These are phyloP conservation scores for Trinorchestia longiramus DNA, from an alignment of 1,140 invertebrate species.

Conservation along the genomic window DNA sequence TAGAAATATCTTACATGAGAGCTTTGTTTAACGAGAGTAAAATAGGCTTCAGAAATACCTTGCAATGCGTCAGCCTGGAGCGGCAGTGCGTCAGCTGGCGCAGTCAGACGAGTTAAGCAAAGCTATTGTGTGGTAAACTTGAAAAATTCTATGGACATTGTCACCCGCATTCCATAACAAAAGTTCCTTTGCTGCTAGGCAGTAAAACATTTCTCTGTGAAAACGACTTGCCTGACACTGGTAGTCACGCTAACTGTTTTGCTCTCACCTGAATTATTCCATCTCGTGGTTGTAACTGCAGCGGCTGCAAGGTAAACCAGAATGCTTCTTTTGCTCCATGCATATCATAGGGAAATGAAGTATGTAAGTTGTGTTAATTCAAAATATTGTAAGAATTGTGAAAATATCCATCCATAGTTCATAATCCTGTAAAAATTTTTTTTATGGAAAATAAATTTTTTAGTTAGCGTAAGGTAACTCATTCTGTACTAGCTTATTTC, in stretches of 20 bases:
- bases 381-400: neutral
- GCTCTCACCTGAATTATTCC: neutral
- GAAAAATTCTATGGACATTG: neutral
- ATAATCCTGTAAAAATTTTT: neutral
- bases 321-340: neutral
- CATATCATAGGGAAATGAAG: neutral
- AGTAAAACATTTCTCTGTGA: neutral
- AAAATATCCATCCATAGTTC: neutral
- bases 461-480: too few species aligned
- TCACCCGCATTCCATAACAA: constrained; percentile 28
- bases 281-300: neutral
- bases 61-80: neutral
- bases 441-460: neutral
- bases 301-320: neutral
- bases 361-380: neutral
- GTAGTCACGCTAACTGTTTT: neutral
- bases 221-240: neutral
- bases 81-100: neutral
- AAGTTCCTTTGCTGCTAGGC: neutral
- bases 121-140: constrained; percentile 32
- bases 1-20: neutral
- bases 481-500: too few species aligned
- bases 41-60: neutral
- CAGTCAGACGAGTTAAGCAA: neutral
- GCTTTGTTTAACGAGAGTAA: neutral